phyloP scores from a whole-genome alignment of 2,797 vertebrate genomes.

The Garrulus glandarius region DNA sequence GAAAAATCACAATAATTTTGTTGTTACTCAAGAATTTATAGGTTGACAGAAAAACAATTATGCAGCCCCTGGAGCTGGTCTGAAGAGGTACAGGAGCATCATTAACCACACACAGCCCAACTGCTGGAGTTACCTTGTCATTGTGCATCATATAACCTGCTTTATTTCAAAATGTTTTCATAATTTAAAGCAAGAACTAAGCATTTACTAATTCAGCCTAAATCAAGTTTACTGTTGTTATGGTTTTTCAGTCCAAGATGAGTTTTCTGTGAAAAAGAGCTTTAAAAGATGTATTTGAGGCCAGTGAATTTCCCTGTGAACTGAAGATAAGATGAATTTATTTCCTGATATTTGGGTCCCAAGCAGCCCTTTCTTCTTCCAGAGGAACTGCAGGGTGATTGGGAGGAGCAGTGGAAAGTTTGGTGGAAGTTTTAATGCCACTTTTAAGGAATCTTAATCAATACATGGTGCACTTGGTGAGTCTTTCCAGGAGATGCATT shows the following conservation, averaged over 20 bases:
- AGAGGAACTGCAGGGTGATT: background rate
- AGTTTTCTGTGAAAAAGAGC: background rate
- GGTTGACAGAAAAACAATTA: constrained; percentile 94
- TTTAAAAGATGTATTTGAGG: background rate
- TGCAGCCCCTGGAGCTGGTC: constrained; percentile 69
- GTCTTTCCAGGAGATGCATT: background rate
- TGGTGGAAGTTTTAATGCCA: background rate
- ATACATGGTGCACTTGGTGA: background rate
- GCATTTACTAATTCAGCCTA: background rate
- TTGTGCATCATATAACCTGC: background rate
- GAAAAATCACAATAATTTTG: constrained; percentile 87
- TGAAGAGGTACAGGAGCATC: constrained; percentile 53
- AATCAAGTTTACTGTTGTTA: background rate
- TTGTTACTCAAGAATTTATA: constrained; percentile 90
- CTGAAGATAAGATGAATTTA: background rate
- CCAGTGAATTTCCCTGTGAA: background rate
- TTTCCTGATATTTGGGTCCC: background rate
- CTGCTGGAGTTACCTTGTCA: background rate
- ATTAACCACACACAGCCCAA: constrained; percentile 40
- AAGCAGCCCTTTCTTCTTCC: background rate
- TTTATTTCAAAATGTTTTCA: background rate
- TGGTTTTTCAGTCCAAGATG: background rate
- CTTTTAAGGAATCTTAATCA: background rate
- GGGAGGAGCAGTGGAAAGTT: background rate
- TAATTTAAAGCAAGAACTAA: constrained; percentile 32